These are phyloP conservation scores for Hyles euphorbiae DNA, from an alignment of 1,140 invertebrate species.

Conservation along the genomic window DNA sequence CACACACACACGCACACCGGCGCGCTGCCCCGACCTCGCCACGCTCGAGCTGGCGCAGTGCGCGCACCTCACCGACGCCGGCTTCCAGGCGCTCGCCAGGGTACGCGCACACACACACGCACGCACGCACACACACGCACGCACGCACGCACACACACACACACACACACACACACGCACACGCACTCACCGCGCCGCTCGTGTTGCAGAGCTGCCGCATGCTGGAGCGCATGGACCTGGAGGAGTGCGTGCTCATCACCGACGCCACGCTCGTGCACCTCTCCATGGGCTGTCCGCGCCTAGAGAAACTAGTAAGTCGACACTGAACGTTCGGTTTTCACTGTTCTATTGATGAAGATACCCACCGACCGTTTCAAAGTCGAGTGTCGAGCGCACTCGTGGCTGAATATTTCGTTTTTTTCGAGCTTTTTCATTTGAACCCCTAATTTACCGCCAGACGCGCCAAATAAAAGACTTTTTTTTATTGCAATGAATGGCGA, in stretches of 20 bases:
- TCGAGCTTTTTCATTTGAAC: no score
- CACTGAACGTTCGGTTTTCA: background rate
- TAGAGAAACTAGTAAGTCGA: conserved; percentile 91
- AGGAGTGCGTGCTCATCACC: conserved; percentile 98
- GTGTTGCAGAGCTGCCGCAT: conserved; percentile 89
- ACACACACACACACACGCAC: conserved; percentile 80
- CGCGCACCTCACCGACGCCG: conserved; percentile 95
- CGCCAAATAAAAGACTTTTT: no score
- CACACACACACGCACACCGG: no score
- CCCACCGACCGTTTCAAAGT: no score
- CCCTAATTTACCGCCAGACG: no score
- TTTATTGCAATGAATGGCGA: no score
- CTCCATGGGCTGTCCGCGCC: conserved; percentile 93
- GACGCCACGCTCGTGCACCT: conserved; percentile 95
- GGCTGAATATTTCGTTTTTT: no score
- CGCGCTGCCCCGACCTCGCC: conserved; percentile 89
- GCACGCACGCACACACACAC: conserved; percentile 96
- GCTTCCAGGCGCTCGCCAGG: conserved; percentile 95
- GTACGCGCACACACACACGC: conserved; percentile 70
- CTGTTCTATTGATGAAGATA: no score
- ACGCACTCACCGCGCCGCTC: background rate
- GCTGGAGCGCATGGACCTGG: conserved; percentile 98
- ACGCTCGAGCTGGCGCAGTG: conserved; percentile 97
- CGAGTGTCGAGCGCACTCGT: no score
- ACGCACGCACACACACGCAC: no score